These are phyloP conservation scores for Osmoderma eremita DNA, from an alignment of 2,888 invertebrate species.

Conservation along the genomic window DNA sequence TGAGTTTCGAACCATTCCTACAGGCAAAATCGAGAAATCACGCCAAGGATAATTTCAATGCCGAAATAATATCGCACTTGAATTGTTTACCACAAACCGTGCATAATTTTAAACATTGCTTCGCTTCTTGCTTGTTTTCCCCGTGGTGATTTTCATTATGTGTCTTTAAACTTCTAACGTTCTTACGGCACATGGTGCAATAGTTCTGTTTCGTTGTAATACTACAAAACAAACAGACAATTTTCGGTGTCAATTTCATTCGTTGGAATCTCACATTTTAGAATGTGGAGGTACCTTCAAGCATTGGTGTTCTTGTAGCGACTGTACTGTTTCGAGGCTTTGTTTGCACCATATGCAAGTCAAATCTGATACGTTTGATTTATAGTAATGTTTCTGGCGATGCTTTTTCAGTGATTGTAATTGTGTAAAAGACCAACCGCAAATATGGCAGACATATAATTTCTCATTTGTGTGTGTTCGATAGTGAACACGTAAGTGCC, in stretches of 20 bases:
- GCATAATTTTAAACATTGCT: slow-evolving; percentile 11
- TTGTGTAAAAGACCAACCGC: slow-evolving; percentile 10
- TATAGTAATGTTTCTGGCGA: slow-evolving; percentile 1
- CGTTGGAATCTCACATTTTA: neutral
- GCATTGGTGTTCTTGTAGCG: neutral
- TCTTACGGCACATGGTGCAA: slow-evolving; percentile 25
- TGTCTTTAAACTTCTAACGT: slow-evolving; percentile 18
- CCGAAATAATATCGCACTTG: slow-evolving; percentile 17
- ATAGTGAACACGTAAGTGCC: slow-evolving; percentile 20
- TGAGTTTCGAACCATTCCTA: slow-evolving; percentile 31
- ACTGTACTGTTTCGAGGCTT: neutral
- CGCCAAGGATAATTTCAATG: neutral
- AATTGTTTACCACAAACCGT: slow-evolving; percentile 41
- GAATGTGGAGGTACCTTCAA: neutral
- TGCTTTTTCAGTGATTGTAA: slow-evolving; percentile 20
- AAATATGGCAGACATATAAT: slow-evolving; percentile 10
- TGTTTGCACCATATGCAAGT: neutral
- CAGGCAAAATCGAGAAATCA: slow-evolving; percentile 1
- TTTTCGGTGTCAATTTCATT: neutral
- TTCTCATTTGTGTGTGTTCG: neutral
- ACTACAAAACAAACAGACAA: neutral
- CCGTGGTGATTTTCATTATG: slow-evolving; percentile 15
- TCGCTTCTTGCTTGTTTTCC: neutral
- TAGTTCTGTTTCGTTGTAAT: slow-evolving; percentile 12
- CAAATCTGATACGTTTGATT: no score